Evolutionary conservation across 2,888 invertebrate species (phyloP).

Genomic region (Hybos culiciformis): DNA sequence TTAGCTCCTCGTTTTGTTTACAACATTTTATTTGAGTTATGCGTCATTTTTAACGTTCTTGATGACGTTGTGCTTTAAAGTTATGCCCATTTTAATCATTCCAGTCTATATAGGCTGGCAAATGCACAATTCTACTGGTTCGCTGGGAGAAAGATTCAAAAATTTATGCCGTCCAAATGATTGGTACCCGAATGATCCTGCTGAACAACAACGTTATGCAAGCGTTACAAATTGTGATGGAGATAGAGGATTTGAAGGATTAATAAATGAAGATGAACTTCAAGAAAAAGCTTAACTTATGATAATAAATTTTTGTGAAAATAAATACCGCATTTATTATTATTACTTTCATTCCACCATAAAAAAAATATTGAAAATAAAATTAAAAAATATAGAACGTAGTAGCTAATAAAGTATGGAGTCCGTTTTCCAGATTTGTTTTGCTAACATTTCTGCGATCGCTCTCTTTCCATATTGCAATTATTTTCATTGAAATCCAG

Average conservation of each 20-base stretch:
- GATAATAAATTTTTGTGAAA: too few species aligned
- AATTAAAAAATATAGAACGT: too few species aligned
- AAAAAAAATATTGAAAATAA: too few species aligned
- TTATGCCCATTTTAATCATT: conserved; percentile 23
- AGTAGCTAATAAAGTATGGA: too few species aligned
- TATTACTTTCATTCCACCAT: too few species aligned
- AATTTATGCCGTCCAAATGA: conserved; percentile 27
- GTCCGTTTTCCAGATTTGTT: too few species aligned
- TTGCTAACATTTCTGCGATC: too few species aligned
- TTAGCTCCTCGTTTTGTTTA: conserved; percentile 13
- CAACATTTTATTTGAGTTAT: neutral
- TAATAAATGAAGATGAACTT: neutral
- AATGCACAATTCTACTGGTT: conserved; percentile 22
- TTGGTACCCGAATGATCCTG: conserved; percentile 29
- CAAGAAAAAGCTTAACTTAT: too few species aligned
- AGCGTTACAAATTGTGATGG: conserved; percentile 19
- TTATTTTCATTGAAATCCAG: too few species aligned
- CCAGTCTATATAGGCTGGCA: conserved; percentile 25
- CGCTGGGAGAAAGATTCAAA: conserved; percentile 20
- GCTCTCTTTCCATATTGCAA: too few species aligned
- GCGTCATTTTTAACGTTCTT: conserved; percentile 9
- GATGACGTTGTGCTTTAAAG: too few species aligned
- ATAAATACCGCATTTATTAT: too few species aligned
- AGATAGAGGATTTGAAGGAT: neutral
- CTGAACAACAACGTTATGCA: conserved; percentile 26